Conservation (phyloP, 2,797 vertebrate genomes). For the Onychomys torridus region DNA sequence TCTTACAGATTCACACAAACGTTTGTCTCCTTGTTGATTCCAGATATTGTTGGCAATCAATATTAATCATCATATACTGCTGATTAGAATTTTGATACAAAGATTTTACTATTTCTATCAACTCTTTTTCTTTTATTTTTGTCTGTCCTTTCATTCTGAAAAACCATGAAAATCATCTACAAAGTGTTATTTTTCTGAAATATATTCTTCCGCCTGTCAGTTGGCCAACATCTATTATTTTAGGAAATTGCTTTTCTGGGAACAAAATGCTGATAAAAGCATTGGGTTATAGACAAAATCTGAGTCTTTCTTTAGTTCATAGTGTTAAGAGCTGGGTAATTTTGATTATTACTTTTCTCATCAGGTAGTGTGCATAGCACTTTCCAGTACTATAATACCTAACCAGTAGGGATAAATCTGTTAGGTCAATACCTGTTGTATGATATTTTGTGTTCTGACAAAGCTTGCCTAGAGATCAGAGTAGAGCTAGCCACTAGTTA, state of each 20-base stretch:
- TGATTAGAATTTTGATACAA: background rate
- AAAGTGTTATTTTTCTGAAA: slow-evolving; percentile 23
- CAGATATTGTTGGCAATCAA: background rate
- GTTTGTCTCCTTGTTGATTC: background rate
- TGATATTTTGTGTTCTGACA: too few relatives aligned
- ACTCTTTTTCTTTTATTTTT: background rate
- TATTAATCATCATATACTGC: background rate
- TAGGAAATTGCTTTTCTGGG: background rate
- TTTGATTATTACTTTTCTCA: background rate
- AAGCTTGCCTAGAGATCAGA: too few relatives aligned
- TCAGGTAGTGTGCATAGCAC: background rate
- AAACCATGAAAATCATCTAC: background rate
- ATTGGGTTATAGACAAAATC: background rate
- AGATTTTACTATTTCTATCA: background rate
- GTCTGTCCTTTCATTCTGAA: background rate
- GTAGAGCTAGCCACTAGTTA: too few relatives aligned
- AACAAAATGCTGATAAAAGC: background rate
- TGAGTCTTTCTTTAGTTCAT: background rate
- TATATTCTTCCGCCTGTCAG: background rate
- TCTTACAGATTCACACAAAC: background rate
- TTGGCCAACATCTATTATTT: background rate
- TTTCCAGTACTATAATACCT: background rate
- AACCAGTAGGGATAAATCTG: too few relatives aligned
- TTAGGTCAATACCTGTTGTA: background rate
- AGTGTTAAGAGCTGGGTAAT: background rate